phyloP scores from a whole-genome alignment of 1,140 invertebrate species.

The Arctopsyche grandis region DNA sequence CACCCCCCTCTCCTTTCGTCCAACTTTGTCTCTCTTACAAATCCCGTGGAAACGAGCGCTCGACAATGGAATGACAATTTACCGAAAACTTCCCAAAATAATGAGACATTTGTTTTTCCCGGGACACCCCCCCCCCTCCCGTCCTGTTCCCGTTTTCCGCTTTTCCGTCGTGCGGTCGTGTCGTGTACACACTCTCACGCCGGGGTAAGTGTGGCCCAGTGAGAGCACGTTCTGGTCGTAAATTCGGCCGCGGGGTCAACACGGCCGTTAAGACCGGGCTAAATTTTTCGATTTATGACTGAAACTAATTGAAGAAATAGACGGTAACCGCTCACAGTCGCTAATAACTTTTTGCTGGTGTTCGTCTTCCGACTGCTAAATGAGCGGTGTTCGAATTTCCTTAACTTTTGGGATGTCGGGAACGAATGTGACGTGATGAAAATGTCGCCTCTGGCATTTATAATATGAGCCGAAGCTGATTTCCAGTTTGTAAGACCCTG shows the following conservation, averaged over 20 bases:
- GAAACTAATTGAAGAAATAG: constrained; percentile 1
- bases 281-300: constrained; percentile 11
- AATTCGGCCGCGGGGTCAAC: background rate
- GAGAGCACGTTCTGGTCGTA: background rate
- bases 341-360: background rate
- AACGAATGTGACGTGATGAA: too few relatives aligned
- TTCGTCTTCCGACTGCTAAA: background rate
- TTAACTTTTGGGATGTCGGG: too few relatives aligned
- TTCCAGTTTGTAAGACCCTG: too few relatives aligned
- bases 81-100: constrained; percentile 41
- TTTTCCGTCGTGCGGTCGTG: too few relatives aligned
- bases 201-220: background rate
- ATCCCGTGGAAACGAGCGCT: constrained; percentile 39
- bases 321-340: background rate
- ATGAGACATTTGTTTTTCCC: constrained; percentile 44
- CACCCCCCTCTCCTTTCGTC: background rate
- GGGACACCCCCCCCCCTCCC: background rate
- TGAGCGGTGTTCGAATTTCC: background rate
- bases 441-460: too few relatives aligned
- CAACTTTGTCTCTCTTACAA: constrained; percentile 40
- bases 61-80: constrained; percentile 46
- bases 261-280: background rate
- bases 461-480: too few relatives aligned
- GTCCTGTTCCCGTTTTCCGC: too few relatives aligned
- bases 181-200: too few relatives aligned